A percentile compares a stretch with the other conserved stretches of the same genome.
Evolutionary conservation across 2,888 invertebrate species (phyloP).

Genomic region (Heliconius erato): DNA sequence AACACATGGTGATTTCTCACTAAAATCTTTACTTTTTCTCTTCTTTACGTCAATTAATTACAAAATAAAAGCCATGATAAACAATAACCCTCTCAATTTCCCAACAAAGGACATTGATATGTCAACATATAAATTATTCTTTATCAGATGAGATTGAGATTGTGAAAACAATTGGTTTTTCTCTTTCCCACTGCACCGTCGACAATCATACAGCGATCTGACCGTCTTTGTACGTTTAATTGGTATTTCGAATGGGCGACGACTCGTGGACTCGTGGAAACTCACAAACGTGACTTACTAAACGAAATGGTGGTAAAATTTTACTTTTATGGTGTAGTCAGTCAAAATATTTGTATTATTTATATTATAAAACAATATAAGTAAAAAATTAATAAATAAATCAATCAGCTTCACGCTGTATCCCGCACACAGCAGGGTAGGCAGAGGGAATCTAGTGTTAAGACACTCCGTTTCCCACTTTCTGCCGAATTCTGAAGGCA

Average conservation of each 20-base stretch:
- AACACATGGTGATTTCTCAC: neutral
- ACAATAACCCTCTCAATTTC: neutral
- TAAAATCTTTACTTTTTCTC: neutral
- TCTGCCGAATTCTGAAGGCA: too few relatives aligned
- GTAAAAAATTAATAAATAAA: too few relatives aligned
- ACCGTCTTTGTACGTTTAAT: conserved; percentile 36
- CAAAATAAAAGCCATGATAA: neutral
- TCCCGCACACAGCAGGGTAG: too few relatives aligned
- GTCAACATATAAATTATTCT: conserved; percentile 29
- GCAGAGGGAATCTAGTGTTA: too few relatives aligned
- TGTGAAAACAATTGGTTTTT: conserved; percentile 35
- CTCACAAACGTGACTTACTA: conserved; percentile 19
- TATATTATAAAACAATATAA: too few relatives aligned
- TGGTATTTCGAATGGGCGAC: conserved; percentile 30
- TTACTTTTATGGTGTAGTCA: neutral
- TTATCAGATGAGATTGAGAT: conserved; percentile 36
- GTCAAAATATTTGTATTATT: neutral
- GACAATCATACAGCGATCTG: conserved; percentile 27
- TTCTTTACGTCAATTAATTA: neutral
- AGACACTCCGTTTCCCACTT: too few relatives aligned
- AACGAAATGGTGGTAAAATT: neutral
- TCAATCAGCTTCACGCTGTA: too few relatives aligned
- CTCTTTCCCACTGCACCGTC: conserved; percentile 33
- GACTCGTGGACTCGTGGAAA: conserved; percentile 30
- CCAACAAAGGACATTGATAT: conserved; percentile 15